Conservation (phyloP, 2,113 vertebrate species). For the Glareola pratincola region DNA sequence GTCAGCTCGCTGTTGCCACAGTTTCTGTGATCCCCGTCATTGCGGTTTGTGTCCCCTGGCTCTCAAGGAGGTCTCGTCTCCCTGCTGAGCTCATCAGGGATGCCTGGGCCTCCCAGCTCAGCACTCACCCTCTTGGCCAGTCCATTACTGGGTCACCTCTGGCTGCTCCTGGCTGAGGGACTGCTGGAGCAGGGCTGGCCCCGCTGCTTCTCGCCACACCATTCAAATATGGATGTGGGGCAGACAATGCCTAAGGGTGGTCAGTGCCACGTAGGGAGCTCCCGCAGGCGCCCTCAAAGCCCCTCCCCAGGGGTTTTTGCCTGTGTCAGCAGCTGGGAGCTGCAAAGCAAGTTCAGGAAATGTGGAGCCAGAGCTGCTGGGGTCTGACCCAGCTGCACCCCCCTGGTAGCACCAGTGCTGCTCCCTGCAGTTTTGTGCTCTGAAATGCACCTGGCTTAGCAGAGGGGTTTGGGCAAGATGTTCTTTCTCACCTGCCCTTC, state of each 20-base stretch:
- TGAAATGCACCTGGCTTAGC: background rate
- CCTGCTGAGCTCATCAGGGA: background rate
- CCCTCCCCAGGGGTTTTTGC: background rate
- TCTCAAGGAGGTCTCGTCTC: background rate
- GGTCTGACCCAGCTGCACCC: background rate
- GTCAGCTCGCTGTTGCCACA: background rate
- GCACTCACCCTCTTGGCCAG: background rate
- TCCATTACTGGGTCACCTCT: background rate
- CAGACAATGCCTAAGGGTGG: background rate
- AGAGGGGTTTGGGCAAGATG: too few species aligned
- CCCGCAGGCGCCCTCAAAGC: background rate
- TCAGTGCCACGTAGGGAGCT: background rate
- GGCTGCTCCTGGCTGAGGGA: background rate
- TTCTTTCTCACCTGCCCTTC: background rate
- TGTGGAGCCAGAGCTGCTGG: background rate
- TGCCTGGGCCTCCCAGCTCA: background rate
- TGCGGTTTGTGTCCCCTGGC: background rate
- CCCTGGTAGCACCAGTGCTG: too few species aligned
- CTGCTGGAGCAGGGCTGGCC: background rate
- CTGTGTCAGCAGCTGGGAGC: background rate
- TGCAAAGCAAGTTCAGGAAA: background rate
- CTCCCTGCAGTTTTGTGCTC: background rate
- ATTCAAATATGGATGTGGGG: background rate
- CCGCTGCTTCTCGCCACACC: background rate
- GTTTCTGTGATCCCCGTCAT: background rate